Base-by-base conservation (phyloP, 2,797 vertebrate genomes). In the Hirundo rustica region DNA sequence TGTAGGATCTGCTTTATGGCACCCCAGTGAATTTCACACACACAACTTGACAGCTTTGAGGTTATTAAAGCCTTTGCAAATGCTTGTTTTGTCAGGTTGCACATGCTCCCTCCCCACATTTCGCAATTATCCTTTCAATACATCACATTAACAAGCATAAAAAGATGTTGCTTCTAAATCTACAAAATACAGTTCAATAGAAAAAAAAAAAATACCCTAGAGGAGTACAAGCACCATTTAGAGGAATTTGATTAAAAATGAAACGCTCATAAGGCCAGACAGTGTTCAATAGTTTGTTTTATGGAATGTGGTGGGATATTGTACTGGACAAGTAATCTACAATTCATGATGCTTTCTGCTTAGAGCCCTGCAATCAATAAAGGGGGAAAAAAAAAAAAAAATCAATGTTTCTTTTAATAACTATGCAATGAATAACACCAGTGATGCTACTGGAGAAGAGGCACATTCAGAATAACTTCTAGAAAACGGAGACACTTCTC, bases 341-440 rank as follows among this genome's bases (percentile, higher is more conserved):
- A 91, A 95, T 80, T 92, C 85, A 72, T 36, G 57, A 25, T 44
- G n/a, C 54, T 82, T 94, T 89, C 86, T 93, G 77, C 79, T 85
- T 66, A 73, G 86, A 75, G 74, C 27, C 44, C 45, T 66, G 66
- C 66, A 84, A 89, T 97, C 96, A 74, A 95, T 96, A 92, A 73
- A 78, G 55, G 38, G 38, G 27, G n/a, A 55, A 72, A 74, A n/a
- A 55, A 72, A 74, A 86, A 55, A 57, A 85, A 88, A 93, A 97
- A 94, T 96, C 95, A 70, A 94, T 95, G 72, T 84, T 95, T 88
- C 84, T 93, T 97, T 96, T 96, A 96, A 94, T 92, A 97, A 95
- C 88, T 76, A 51, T 25, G 53, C 58, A 79, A 78, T 95, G 84
- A 97, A 75, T 95, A 95, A 81, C 62, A 91, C 30, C 75, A 90